Evolutionary conservation across 2,888 invertebrate species (phyloP).

Genomic region (Eristalis arbustorum): DNA sequence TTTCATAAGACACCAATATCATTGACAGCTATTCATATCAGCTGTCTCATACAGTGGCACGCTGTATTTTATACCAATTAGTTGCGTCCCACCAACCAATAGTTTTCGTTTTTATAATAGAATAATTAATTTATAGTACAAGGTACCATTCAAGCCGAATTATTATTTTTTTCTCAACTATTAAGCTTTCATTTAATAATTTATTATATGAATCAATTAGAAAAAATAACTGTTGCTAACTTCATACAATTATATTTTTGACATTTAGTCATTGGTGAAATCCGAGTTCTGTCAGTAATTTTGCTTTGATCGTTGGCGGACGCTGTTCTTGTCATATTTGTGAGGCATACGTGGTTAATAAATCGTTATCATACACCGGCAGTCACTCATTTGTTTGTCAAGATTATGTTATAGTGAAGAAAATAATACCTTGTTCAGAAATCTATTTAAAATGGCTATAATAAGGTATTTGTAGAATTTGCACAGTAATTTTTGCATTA

Average conservation of each 20-base stretch:
- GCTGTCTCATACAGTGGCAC: constrained; percentile 11
- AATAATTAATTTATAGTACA: no score
- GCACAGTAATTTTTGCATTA: neutral
- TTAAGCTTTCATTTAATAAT: no score
- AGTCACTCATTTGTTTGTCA: constrained; percentile 9
- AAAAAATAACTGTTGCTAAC: neutral
- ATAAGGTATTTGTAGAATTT: constrained; percentile 23
- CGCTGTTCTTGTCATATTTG: constrained; percentile 15
- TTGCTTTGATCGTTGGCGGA: neutral
- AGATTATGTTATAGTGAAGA: constrained; percentile 41
- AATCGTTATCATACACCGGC: constrained; percentile 36
- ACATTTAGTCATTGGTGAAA: neutral
- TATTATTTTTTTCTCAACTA: no score
- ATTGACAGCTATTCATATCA: constrained; percentile 34
- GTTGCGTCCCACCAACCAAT: no score
- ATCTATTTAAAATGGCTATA: constrained; percentile 32
- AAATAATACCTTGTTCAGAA: neutral
- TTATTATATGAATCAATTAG: neutral
- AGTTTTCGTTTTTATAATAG: no score
- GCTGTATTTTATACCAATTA: neutral
- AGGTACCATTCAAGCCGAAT: no score
- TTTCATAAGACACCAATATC: constrained; percentile 17
- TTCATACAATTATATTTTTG: neutral
- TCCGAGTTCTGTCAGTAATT: neutral
- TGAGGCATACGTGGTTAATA: constrained; percentile 53